Percentiles rank a stretch among this genome's conserved stretches.
Evolutionary conservation across 2,113 vertebrate genomes (phyloP).

Genomic region (Nibea coibor): DNA sequence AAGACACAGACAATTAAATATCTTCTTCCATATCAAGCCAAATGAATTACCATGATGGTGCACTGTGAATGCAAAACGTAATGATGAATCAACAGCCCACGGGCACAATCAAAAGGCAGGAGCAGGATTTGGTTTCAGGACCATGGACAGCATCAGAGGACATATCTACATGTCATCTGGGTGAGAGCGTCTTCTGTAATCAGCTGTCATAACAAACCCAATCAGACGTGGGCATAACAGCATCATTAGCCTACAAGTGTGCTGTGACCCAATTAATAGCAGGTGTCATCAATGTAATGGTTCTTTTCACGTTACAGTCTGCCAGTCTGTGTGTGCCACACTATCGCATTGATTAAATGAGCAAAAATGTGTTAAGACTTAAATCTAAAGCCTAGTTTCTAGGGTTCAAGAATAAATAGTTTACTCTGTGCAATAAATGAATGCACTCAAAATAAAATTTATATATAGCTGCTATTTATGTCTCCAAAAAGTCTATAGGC

Average conservation of each 20-base stretch:
- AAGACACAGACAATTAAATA: neutral
- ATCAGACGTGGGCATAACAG: neutral
- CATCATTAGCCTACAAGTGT: neutral
- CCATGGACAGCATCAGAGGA: conserved; percentile 72
- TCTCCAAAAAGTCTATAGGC: neutral
- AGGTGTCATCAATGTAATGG: neutral
- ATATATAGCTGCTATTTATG: neutral
- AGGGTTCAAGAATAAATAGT: neutral
- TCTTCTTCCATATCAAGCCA: neutral
- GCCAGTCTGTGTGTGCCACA: neutral
- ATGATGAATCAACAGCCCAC: neutral
- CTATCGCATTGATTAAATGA: neutral
- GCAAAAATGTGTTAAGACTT: neutral
- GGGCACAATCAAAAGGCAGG: conserved; percentile 2
- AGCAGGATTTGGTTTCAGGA: conserved; percentile 67
- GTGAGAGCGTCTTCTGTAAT: neutral
- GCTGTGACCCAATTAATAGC: neutral
- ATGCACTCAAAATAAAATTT: neutral
- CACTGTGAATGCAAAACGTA: neutral
- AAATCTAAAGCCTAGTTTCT: neutral
- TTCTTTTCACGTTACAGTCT: neutral
- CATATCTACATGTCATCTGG: conserved; percentile 10
- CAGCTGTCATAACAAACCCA: neutral
- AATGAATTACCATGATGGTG: neutral
- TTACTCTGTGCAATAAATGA: neutral